Evolutionary conservation across 2,113 vertebrate genomes (phyloP).

Genomic region (Nothocercus nigrocapillus): DNA sequence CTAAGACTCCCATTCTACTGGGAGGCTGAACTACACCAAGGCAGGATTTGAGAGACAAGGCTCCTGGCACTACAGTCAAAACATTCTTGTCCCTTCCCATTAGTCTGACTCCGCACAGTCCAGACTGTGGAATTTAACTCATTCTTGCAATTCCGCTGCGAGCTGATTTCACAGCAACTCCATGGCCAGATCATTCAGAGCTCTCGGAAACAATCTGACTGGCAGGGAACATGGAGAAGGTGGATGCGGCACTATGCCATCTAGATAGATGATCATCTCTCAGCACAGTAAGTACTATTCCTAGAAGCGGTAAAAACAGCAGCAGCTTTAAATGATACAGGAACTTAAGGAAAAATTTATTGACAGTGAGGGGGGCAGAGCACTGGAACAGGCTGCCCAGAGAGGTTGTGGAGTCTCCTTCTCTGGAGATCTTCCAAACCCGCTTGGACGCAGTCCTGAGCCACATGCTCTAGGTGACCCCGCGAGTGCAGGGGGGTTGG

Average conservation of each 20-base stretch:
- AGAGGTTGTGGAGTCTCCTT: too few relatives aligned
- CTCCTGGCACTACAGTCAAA: background rate
- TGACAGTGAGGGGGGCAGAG: too few relatives aligned
- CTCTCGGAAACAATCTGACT: background rate
- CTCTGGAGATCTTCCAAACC: too few relatives aligned
- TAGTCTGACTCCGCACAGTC: background rate
- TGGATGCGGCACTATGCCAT: background rate
- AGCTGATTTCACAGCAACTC: constrained; percentile 30
- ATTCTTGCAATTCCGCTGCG: background rate
- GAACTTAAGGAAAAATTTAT: too few relatives aligned
- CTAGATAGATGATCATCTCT: background rate
- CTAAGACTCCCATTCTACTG: background rate
- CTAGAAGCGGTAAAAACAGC: background rate
- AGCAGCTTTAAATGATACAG: background rate
- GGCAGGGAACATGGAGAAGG: background rate
- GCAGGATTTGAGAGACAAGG: background rate
- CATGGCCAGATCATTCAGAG: background rate
- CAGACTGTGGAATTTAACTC: constrained; percentile 25
- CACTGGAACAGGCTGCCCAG: too few relatives aligned
- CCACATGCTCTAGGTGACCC: too few relatives aligned
- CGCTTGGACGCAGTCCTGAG: too few relatives aligned
- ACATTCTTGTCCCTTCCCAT: background rate
- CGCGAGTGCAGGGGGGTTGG: too few relatives aligned
- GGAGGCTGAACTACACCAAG: background rate
- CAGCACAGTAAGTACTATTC: background rate